A percentile compares a stretch with the other conserved stretches of the same genome.
Conservation (phyloP, 2,888 invertebrate genomes). For the Zhengitettix transpicula region DNA sequence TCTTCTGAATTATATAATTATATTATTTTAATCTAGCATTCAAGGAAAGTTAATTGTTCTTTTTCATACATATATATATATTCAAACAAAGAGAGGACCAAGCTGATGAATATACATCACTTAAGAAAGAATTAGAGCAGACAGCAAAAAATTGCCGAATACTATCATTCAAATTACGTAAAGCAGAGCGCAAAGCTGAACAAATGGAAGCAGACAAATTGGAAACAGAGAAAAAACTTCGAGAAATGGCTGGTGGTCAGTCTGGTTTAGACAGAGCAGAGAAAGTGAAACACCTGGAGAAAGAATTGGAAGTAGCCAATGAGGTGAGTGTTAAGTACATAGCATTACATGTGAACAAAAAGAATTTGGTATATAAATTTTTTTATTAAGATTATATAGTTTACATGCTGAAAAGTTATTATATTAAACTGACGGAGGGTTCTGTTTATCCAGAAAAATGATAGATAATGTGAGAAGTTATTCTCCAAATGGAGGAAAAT, state of each 20-base stretch:
- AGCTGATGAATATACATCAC: constrained; percentile 84
- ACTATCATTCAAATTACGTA: constrained; percentile 91
- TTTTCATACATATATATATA: constrained; percentile 11
- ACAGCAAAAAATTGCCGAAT: constrained; percentile 96
- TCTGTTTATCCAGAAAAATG: too few species aligned
- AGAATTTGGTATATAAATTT: too few species aligned
- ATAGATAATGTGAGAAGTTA: too few species aligned
- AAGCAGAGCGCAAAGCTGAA: constrained; percentile 79
- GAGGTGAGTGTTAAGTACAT: constrained; percentile 33
- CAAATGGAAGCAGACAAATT: constrained; percentile 74
- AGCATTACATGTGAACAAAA: too few species aligned
- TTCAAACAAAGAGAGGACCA: constrained; percentile 66
- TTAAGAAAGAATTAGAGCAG: constrained; percentile 90
- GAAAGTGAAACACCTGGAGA: constrained; percentile 65
- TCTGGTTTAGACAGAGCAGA: constrained; percentile 43
- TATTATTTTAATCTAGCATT: not conserved
- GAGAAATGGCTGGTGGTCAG: constrained; percentile 32
- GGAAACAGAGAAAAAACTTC: constrained; percentile 48
- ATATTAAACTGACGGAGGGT: too few species aligned
- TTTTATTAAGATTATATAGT: too few species aligned
- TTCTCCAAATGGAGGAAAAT: too few species aligned
- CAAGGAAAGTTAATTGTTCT: not conserved
- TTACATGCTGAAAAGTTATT: too few species aligned
- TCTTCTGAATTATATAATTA: constrained; percentile 1
- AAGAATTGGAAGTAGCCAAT: constrained; percentile 65